Percentiles rank a stretch among this genome's conserved stretches.
These are phyloP conservation scores for Choristoneura rosaceana DNA, from an alignment of 2,888 invertebrate genomes.

Conservation along the genomic window DNA sequence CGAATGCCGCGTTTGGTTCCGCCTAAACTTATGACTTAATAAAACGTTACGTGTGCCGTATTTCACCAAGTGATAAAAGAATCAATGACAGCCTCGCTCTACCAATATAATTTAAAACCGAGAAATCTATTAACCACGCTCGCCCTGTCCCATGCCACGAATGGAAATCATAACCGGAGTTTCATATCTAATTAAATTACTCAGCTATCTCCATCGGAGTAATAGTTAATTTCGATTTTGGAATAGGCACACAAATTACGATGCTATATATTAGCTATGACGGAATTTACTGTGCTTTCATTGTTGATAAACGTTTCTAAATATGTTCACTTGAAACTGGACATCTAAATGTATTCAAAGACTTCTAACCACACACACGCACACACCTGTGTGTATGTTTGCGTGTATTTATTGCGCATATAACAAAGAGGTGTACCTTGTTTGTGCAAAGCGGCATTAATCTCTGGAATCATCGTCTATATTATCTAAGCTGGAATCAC, in stretches of 20 bases:
- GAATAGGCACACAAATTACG: conserved; percentile 11
- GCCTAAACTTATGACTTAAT: conserved; percentile 75
- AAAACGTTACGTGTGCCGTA: conserved; percentile 69
- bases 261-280: neutral
- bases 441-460: too few relatives aligned
- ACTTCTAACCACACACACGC: too few relatives aligned
- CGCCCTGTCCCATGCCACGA: conserved; percentile 33
- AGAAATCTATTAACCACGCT: conserved; percentile 71
- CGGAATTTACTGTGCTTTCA: neutral
- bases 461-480: too few relatives aligned
- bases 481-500: too few relatives aligned
- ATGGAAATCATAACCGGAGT: conserved; percentile 36
- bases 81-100: conserved; percentile 60
- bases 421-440: too few relatives aligned
- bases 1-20: conserved; percentile 68
- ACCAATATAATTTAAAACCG: conserved; percentile 61
- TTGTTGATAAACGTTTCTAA: neutral
- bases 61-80: conserved; percentile 71
- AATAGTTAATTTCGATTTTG: conserved; percentile 21
- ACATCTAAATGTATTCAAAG: too few relatives aligned
- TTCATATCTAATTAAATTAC: conserved; percentile 38
- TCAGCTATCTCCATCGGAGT: conserved; percentile 22
- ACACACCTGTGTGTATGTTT: too few relatives aligned
- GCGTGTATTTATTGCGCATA: too few relatives aligned
- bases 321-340: neutral